Percentiles rank a stretch among this genome's conserved stretches.
phyloP scores from a whole-genome alignment of 2,888 invertebrate genomes.

The Hipparchia semele region DNA sequence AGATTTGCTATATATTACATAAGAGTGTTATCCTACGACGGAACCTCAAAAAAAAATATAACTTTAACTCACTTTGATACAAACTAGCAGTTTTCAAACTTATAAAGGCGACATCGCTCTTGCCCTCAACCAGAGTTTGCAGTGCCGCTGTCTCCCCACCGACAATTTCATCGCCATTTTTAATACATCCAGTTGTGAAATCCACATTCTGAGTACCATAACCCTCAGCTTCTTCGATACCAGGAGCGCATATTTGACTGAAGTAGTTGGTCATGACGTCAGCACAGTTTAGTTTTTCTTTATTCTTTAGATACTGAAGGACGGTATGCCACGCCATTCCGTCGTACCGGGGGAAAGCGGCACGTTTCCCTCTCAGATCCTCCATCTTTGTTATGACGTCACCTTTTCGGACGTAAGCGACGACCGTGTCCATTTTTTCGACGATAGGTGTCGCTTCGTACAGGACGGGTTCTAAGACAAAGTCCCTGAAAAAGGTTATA shows the following conservation, averaged over 20 bases:
- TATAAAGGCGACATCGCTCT: constrained; percentile 91
- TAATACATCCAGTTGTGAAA: constrained; percentile 60
- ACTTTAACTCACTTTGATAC: constrained; percentile 77
- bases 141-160: constrained; percentile 85
- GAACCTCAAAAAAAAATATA: neutral
- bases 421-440: constrained; percentile 84
- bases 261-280: constrained; percentile 82
- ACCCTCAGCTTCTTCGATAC: constrained; percentile 50
- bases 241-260: constrained; percentile 85
- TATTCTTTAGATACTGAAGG: constrained; percentile 65
- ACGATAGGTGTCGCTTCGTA: constrained; percentile 84
- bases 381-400: constrained; percentile 81
- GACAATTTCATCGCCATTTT: constrained; percentile 56
- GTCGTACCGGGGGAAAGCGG: constrained; percentile 92
- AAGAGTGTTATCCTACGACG: no score
- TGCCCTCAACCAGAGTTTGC: constrained; percentile 85
- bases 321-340: constrained; percentile 87
- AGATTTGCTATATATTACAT: no score
- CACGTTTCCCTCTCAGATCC: constrained; percentile 87
- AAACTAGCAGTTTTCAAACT: constrained; percentile 84
- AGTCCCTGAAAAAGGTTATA: constrained; percentile 72
- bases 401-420: constrained; percentile 86
- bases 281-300: constrained; percentile 68
- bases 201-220: constrained; percentile 38
- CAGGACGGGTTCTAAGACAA: constrained; percentile 81